These are phyloP conservation scores for Edolisoma coerulescens DNA, from an alignment of 2,113 vertebrate species.

Conservation along the genomic window DNA sequence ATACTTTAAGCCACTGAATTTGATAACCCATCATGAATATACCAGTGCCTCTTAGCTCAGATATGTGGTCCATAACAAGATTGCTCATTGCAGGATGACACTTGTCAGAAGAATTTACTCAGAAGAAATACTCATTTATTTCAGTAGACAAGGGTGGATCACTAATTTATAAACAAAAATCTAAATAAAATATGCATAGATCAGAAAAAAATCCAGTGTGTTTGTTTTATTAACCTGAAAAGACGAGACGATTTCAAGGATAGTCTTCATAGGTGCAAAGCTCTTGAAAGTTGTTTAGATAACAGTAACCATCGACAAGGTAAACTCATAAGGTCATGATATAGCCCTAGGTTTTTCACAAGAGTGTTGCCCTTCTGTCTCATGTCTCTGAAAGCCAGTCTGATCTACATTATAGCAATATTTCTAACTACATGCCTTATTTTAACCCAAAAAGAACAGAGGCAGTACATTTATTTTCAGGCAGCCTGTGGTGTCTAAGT, in stretches of 20 bases:
- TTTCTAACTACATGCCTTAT: background rate
- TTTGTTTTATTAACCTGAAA: background rate
- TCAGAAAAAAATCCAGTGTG: background rate
- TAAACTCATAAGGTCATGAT: background rate
- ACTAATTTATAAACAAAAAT: background rate
- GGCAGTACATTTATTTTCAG: background rate
- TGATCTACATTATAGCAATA: background rate
- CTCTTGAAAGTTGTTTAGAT: background rate
- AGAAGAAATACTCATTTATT: background rate
- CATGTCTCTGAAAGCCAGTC: background rate
- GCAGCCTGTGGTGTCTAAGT: background rate
- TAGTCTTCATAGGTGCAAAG: background rate
- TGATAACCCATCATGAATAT: background rate
- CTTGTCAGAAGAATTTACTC: accelerated
- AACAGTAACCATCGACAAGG: background rate
- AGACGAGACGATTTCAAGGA: background rate
- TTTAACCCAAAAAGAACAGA: background rate
- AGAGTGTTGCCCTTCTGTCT: background rate
- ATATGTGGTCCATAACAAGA: background rate
- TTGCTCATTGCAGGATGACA: background rate
- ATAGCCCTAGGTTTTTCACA: background rate
- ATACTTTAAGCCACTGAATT: background rate
- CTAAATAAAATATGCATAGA: background rate
- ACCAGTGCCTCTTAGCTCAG: background rate
- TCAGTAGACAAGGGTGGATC: background rate